Base-by-base conservation (phyloP, 2,888 invertebrate species). In the Abrostola tripartita region DNA sequence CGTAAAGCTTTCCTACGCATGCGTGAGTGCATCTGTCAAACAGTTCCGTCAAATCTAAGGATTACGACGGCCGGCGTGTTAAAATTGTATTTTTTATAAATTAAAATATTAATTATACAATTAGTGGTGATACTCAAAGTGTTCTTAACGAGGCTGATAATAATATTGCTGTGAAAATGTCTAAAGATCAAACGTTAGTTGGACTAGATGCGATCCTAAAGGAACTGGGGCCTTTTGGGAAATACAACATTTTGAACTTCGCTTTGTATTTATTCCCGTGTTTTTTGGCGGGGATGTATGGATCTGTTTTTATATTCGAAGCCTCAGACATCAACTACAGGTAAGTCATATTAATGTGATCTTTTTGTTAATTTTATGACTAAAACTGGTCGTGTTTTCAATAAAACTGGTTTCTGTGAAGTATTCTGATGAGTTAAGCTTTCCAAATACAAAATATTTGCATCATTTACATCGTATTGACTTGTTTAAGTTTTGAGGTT, bases 231-330 rank as follows among this genome's bases (percentile, higher is more conserved):
- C 81, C 92, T 1, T 94, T 94, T 71, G 94, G 94, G 5, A 91
- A 78, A 65, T 94, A 89, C 69, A 93, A 94, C 50, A 77, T 94
- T 11, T 75, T 93, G 67, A 94, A 93, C 65, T 94, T 93, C 87
- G 90, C 90, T 0, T 78, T 94, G 10, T 78, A 92, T 1, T 71
- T 94, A 36, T 91, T 92, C 51, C 94, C 94, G 0, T 91, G 93
- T 42, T 93, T 84, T 83, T 87, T 94, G 82, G 92, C 94, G 71
- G 94, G 93, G 82, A 90, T 94, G 89, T 94, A 86, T 60, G 94
- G 92, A 49, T 89, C 91, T 0, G 88, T 90, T 0, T 94, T 85
- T 57, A 89, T 94, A n/a, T 94, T 94, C 61, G 94, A 94, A 79
- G 93, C 94, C 0, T 71, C 89, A 0, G 91, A 93, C 73, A 85